phyloP scores from a whole-genome alignment of 2,113 vertebrate genomes.

The Tachysurus fulvidraco region DNA sequence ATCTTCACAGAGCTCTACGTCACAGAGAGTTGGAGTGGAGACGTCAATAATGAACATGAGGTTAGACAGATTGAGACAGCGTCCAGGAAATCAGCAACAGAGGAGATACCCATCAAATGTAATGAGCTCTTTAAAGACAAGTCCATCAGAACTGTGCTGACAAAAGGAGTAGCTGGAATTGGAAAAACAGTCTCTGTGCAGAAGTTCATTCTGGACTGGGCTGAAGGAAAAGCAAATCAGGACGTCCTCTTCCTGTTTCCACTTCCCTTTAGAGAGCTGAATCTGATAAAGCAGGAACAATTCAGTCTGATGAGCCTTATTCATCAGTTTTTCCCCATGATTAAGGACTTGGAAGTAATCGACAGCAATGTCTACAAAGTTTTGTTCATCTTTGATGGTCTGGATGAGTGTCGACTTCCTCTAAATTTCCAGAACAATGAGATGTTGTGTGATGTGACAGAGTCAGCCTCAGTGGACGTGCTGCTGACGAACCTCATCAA shows the following conservation, averaged over 20 bases:
- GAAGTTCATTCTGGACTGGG: conserved; percentile 2
- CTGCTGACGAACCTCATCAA: too few relatives aligned
- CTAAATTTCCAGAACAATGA: too few relatives aligned
- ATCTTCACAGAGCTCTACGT: conserved; percentile 57
- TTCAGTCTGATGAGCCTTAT: background rate
- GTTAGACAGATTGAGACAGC: background rate
- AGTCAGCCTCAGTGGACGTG: too few relatives aligned
- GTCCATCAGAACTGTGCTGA: too few relatives aligned
- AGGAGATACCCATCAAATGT: background rate
- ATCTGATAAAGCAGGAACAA: background rate
- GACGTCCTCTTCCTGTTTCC: background rate
- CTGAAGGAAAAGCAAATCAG: background rate
- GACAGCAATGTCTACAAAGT: background rate
- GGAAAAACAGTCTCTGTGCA: background rate
- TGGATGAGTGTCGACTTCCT: too few relatives aligned
- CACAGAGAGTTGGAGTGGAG: conserved; percentile 37
- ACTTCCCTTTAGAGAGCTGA: background rate
- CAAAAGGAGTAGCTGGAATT: background rate
- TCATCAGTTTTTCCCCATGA: background rate
- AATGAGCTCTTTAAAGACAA: too few relatives aligned
- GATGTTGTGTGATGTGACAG: too few relatives aligned
- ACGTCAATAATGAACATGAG: conserved; percentile 3
- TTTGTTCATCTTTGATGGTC: background rate
- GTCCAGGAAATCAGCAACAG: background rate
- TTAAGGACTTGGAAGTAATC: background rate